Evolutionary conservation across 2,797 vertebrate species (phyloP).

Genomic region (Anguilla anguilla): DNA sequence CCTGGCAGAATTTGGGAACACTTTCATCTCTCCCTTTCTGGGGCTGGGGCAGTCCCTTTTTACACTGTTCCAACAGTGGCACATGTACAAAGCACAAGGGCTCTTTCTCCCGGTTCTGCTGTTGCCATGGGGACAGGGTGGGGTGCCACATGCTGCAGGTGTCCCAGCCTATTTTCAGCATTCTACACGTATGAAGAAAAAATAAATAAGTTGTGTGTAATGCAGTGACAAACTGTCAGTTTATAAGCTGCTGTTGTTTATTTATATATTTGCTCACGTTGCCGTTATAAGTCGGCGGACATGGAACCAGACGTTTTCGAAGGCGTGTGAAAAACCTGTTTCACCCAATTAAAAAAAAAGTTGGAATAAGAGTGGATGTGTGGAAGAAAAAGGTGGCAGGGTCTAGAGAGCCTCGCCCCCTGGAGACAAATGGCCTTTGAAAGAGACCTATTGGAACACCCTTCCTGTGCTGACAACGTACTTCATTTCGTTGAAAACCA

Average conservation of each 20-base stretch:
- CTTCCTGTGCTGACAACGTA: conserved; percentile 27
- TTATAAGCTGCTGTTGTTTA: conserved; percentile 66
- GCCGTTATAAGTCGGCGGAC: conserved; percentile 53
- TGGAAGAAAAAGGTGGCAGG: neutral
- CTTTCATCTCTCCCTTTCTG: conserved; percentile 9
- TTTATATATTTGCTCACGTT: conserved; percentile 68
- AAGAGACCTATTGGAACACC: neutral
- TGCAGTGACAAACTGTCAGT: conserved; percentile 64
- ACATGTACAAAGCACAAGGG: conserved; percentile 53
- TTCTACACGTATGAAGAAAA: conserved; percentile 56
- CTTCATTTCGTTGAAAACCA: conserved; percentile 47
- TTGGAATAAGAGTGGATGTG: neutral
- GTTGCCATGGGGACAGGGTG: conserved; percentile 51
- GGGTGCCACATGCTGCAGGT: conserved; percentile 55
- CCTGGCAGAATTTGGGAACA: neutral
- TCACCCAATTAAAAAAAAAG: conserved; percentile 7
- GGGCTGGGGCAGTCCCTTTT: neutral
- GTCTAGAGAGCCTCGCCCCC: neutral
- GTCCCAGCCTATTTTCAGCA: conserved; percentile 67
- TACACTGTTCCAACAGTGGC: conserved; percentile 28
- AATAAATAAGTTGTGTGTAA: conserved; percentile 58
- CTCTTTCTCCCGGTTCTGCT: conserved; percentile 49
- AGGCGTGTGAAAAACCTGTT: conserved; percentile 19
- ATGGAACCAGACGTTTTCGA: conserved; percentile 12
- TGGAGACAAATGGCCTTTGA: neutral